phyloP scores from a whole-genome alignment of 2,797 vertebrate species.

The Chiroxiphia lanceolata region DNA sequence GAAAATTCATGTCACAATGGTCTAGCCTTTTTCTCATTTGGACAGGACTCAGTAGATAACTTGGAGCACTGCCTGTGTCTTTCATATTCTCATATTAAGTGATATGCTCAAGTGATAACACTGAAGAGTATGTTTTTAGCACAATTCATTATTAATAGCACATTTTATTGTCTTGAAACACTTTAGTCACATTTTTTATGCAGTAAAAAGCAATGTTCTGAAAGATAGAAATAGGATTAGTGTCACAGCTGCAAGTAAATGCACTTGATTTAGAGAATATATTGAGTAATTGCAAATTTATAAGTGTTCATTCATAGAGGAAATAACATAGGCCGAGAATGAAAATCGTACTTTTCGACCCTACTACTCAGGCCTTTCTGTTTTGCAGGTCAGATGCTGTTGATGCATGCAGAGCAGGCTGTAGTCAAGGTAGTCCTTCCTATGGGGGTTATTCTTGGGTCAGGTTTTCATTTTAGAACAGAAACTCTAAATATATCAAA shows the following conservation, averaged over 20 bases:
- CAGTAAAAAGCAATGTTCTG: background rate
- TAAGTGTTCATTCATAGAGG: background rate
- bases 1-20: conserved; percentile 28
- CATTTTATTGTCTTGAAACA: conserved; percentile 3
- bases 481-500: background rate
- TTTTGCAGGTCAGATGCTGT: background rate
- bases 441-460: background rate
- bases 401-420: background rate
- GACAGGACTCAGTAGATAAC: conserved; percentile 6
- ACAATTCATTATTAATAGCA: background rate
- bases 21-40: conserved; percentile 19
- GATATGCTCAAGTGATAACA: background rate
- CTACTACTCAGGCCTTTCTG: background rate
- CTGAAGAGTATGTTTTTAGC: background rate
- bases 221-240: conserved; percentile 33
- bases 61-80: conserved; percentile 34
- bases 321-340: background rate
- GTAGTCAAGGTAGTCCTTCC: background rate
- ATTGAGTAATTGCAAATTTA: background rate
- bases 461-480: background rate
- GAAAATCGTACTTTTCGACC: background rate
- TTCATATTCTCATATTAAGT: conserved; percentile 33
- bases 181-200: conserved; percentile 11
- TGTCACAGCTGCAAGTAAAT: conserved; percentile 16
- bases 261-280: background rate